Evolutionary conservation across 2,113 vertebrate genomes (phyloP).

Genomic region (Prunella fulvescens): DNA sequence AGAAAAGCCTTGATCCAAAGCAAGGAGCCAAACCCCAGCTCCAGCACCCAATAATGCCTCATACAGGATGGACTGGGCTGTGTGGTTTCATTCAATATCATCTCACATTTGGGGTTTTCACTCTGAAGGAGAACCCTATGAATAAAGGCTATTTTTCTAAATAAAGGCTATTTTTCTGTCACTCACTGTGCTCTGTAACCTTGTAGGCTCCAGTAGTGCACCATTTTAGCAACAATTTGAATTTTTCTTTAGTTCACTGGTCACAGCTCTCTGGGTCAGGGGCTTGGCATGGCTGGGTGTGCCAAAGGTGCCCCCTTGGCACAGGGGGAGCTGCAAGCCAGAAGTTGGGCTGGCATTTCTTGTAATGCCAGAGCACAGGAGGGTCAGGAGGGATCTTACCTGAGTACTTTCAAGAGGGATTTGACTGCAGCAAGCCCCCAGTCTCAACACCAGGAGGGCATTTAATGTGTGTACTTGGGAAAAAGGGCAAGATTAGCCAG

Average conservation of each 20-base stretch:
- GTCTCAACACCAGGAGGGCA: neutral
- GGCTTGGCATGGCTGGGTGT: neutral
- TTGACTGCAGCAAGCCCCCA: neutral
- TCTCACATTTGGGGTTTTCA: neutral
- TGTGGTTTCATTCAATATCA: fast-evolving
- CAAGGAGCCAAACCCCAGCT: neutral
- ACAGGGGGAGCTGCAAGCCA: neutral
- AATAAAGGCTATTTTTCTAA: neutral
- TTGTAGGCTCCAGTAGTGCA: neutral
- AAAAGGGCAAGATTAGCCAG: neutral
- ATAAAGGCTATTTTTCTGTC: neutral
- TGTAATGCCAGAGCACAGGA: neutral
- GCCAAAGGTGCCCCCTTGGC: neutral
- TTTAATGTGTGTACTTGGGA: neutral
- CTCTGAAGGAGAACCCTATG: neutral
- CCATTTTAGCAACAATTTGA: neutral
- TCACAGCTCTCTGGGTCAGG: neutral
- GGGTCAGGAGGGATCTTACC: neutral
- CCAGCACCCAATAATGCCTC: fast-evolving
- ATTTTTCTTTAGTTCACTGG: neutral
- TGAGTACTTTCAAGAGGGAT: neutral
- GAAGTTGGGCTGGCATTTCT: neutral
- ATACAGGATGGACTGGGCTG: neutral
- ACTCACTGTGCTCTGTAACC: neutral
- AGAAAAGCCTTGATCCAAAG: neutral